Evolutionary conservation across 2,888 invertebrate species (phyloP).

Genomic region (Diachrysia chrysitis): DNA sequence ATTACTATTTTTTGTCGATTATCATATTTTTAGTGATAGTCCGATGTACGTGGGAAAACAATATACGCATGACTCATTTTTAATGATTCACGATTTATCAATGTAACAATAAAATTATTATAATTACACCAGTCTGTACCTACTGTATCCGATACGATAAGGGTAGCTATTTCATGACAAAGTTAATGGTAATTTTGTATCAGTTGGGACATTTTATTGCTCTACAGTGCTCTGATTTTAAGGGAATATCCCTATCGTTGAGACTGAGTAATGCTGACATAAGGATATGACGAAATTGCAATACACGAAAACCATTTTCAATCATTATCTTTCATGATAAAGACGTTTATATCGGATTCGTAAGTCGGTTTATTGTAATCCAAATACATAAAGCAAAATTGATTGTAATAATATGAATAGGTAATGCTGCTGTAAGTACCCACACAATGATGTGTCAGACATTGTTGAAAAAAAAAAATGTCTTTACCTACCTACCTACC

Average conservation of each 20-base stretch:
- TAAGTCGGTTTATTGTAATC: neutral
- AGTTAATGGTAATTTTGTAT: conserved; percentile 50
- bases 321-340: conserved; percentile 20
- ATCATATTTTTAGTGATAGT: neutral
- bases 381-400: neutral
- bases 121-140: conserved; percentile 67
- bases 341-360: neutral
- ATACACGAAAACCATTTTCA: conserved; percentile 9
- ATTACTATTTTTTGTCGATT: conserved; percentile 8
- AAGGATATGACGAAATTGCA: neutral
- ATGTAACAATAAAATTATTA: conserved; percentile 65
- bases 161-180: conserved; percentile 50
- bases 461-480: too few species aligned
- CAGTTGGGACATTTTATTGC: conserved; percentile 40
- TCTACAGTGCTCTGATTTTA: conserved; percentile 24
- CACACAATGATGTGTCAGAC: neutral
- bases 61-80: conserved; percentile 69
- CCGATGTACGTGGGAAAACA: conserved; percentile 18
- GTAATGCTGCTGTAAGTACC: neutral
- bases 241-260: conserved; percentile 6
- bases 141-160: conserved; percentile 69
- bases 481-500: too few species aligned
- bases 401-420: neutral
- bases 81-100: conserved; percentile 74
- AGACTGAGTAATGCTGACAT: neutral